A percentile compares a stretch with the other conserved stretches of the same genome.
phyloP scores from a whole-genome alignment of 2,797 vertebrate genomes.

The Tiaroga cobitis region DNA sequence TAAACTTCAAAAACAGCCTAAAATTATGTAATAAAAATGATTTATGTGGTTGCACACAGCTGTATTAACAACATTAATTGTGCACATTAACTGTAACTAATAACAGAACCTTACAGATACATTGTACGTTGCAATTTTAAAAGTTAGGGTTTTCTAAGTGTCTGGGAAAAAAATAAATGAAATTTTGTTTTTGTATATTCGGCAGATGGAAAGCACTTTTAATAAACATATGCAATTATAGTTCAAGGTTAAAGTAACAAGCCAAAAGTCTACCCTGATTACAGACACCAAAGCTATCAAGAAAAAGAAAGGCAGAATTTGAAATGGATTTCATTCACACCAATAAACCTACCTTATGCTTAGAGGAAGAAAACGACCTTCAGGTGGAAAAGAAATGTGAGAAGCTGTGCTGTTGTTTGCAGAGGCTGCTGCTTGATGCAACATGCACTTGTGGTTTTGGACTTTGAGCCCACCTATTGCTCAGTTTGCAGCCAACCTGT shows the following conservation, averaged over 20 bases:
- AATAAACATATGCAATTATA: not conserved
- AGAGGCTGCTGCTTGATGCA: conserved; percentile 2
- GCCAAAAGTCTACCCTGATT: not conserved
- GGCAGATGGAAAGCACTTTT: not conserved
- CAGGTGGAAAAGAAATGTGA: not conserved
- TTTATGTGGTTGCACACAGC: not conserved
- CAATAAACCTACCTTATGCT: not conserved
- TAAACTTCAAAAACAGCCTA: not conserved
- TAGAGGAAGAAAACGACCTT: not conserved
- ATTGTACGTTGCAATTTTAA: not conserved
- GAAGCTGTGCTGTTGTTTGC: not conserved
- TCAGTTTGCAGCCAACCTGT: conserved; percentile 16
- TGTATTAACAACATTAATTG: not conserved
- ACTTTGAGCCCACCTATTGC: not conserved
- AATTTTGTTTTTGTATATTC: not conserved
- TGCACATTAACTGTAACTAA: not conserved
- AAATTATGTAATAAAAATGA: not conserved
- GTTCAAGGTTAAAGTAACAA: not conserved
- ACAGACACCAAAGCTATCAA: not conserved
- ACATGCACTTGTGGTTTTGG: conserved; percentile 25
- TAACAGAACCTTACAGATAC: not conserved
- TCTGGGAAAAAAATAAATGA: not conserved
- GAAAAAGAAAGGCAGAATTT: not conserved
- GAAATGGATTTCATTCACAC: not conserved
- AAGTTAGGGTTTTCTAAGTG: not conserved